A percentile compares a stretch with the other conserved stretches of the same genome.
Evolutionary conservation across 2,888 invertebrate genomes (phyloP).

Genomic region (Ophion ellenae): DNA sequence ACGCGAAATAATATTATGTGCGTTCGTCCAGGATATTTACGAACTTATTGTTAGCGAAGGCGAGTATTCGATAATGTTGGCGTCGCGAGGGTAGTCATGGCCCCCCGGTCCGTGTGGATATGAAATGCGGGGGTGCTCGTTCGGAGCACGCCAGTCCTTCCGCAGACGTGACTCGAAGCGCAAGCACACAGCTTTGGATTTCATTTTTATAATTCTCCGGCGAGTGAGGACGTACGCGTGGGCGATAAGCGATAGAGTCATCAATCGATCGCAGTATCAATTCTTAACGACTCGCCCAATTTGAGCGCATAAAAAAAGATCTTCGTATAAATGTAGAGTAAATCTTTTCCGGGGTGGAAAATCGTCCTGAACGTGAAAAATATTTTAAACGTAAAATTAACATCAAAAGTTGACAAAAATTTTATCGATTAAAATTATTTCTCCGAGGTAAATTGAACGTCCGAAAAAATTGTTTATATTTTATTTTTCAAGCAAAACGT

Average conservation of each 20-base stretch:
- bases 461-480: not conserved
- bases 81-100: slow-evolving; percentile 71
- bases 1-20: not conserved
- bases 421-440: not conserved
- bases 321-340: not conserved
- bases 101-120: slow-evolving; percentile 56
- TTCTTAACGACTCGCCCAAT: not conserved
- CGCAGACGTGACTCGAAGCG: slow-evolving; percentile 80
- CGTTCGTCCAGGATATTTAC: not conserved
- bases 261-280: not conserved
- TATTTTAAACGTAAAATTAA: too few relatives aligned
- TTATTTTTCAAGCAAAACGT: not conserved
- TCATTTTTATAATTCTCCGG: slow-evolving; percentile 43
- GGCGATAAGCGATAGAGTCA: slow-evolving; percentile 51
- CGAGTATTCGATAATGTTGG: slow-evolving; percentile 72
- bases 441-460: not conserved
- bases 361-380: too few relatives aligned
- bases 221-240: slow-evolving; percentile 19
- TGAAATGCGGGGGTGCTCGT: slow-evolving; percentile 70
- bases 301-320: too few relatives aligned
- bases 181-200: slow-evolving; percentile 71
- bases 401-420: too few relatives aligned
- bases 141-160: slow-evolving; percentile 79
- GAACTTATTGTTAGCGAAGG: slow-evolving; percentile 35
- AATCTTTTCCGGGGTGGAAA: too few relatives aligned